Percentiles rank a stretch among this genome's conserved stretches.
Evolutionary conservation across 2,888 invertebrate genomes (phyloP).

Genomic region (Lasioglossum figueresi): DNA sequence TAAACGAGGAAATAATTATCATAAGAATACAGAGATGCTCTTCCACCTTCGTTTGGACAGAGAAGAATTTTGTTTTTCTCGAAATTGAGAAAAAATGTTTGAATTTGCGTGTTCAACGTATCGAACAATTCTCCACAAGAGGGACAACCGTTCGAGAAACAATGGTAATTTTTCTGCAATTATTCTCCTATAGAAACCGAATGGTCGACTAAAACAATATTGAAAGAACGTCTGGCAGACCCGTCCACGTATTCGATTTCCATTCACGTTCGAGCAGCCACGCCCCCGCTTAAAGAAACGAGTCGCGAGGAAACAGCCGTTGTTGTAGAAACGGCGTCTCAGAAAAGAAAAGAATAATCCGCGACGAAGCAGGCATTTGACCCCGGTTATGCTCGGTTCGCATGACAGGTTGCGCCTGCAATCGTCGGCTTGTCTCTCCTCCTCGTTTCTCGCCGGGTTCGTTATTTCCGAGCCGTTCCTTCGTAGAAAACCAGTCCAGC

Average conservation of each 20-base stretch:
- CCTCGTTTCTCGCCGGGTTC: constrained; percentile 35
- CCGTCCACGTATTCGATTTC: not conserved
- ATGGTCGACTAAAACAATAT: not conserved
- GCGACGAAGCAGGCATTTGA: constrained; percentile 43
- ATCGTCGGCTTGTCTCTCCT: constrained; percentile 27
- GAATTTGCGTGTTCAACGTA: no score
- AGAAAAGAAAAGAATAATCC: constrained; percentile 9
- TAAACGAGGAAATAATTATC: not conserved
- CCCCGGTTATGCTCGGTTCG: constrained; percentile 42
- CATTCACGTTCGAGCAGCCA: not conserved
- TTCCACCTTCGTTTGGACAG: not conserved
- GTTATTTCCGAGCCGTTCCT: constrained; percentile 30
- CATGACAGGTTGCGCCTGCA: constrained; percentile 36
- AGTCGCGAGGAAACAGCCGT: not conserved
- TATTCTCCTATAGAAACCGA: not conserved
- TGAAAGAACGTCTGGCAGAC: not conserved
- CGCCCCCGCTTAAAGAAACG: constrained; percentile 3
- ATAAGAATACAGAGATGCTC: not conserved
- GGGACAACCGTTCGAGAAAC: not conserved
- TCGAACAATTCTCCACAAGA: not conserved
- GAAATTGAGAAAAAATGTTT: no score
- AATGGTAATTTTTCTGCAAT: not conserved
- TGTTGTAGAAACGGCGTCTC: not conserved
- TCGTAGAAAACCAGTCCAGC: constrained; percentile 30
- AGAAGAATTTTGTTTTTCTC: not conserved